Evolutionary conservation across 1,140 invertebrate genomes (phyloP), one percentile per base, ranked within the genome.

Genomic region (Saccostrea cuccullata): DNA sequence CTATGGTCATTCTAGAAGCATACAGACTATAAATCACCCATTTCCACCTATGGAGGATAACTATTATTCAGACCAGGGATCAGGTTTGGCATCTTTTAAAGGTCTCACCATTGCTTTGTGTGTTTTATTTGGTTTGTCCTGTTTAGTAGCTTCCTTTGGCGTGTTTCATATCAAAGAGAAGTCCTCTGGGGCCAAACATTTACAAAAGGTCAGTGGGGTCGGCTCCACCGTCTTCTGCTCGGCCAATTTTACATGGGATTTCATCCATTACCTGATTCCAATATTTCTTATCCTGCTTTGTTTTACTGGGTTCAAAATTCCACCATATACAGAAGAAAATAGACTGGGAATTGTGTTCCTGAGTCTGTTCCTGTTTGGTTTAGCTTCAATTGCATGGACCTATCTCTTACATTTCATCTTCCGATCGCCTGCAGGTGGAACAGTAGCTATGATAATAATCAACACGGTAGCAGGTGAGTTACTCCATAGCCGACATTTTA

Each of bases 81-180:
- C 36, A 36, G 55, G 64, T 11, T 12, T 67, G 26, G 60, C 70
- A 55, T 70, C 73, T 2, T 40, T 84, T 40, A 40, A 94, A 86
- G 87, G 94, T 17, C 87, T 95, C 55, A 88, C 92, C n/a, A 67
- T 94, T 89, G 95, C 95, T 6, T 94, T 96, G n/a, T 95, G 95
- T 84, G 93, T 96, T 0, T 94, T 96, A 40, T 96, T 96, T 90
- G 96, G 96, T 0, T 92, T 96, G 90, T 95, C 95, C 55, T 96
- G 97, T 90, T 96, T 97, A 0, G 96, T 96, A 1, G 95, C 97
- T 0, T 96, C 97, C 86, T 96, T 97, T 89, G 95, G 97, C 1
- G 92, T 97, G 0, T 97, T 97, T 91, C 96, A 96, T 3, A 96
- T 97, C 67, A 95, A 96, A 91, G 96, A 97, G 90, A 91, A 96